Evolutionary conservation across 2,113 vertebrate genomes (phyloP).

Genomic region (Anthoscopus minutus): DNA sequence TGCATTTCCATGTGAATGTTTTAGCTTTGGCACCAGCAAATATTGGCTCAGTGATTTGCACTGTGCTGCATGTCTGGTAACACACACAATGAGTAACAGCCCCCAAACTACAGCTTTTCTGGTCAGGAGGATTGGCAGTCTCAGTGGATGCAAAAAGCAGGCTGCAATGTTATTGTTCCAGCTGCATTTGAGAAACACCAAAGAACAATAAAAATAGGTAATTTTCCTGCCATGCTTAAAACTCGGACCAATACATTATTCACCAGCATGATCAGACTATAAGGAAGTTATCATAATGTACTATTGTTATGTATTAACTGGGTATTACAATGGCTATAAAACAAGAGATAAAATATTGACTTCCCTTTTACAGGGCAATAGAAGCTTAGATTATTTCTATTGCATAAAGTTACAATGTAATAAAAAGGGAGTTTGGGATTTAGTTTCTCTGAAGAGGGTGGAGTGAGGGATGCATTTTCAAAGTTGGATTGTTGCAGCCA

Average conservation of each 20-base stretch:
- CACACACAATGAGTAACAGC: neutral
- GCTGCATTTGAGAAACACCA: constrained; percentile 1
- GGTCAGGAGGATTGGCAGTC: constrained; percentile 25
- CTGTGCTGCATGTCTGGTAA: neutral
- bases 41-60: neutral
- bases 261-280: constrained; percentile 36
- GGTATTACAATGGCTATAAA: constrained; percentile 46
- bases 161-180: neutral
- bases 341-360: constrained; percentile 58
- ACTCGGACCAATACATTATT: constrained; percentile 34
- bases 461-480: neutral
- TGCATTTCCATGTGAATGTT: constrained; percentile 14
- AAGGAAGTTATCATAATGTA: constrained; percentile 57
- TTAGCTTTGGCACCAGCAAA: constrained; percentile 25
- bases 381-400: constrained; percentile 47
- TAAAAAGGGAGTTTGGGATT: constrained; percentile 40
- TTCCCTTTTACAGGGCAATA: constrained; percentile 39
- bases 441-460: constrained; percentile 21
- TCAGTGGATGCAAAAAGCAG: neutral
- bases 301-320: constrained; percentile 46
- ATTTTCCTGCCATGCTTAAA: constrained; percentile 51
- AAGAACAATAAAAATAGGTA: constrained; percentile 39
- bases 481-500: neutral
- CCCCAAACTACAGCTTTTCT: neutral
- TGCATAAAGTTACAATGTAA: constrained; percentile 15